Conservation (phyloP, 2,797 vertebrate species). For the Chiropotes sagulatus region DNA sequence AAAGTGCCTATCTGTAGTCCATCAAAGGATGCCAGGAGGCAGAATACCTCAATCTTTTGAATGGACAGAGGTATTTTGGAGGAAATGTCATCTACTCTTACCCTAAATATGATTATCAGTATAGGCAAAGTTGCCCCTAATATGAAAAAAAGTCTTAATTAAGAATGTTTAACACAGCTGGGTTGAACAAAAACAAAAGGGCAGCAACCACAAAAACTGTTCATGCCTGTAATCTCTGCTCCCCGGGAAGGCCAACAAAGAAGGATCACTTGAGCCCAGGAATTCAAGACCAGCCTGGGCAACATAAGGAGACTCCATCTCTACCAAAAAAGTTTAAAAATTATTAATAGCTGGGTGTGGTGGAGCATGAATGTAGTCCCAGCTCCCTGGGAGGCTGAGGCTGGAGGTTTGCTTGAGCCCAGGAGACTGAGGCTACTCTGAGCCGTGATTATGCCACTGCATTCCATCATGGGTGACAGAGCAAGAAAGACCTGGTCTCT, state of each 20-base stretch:
- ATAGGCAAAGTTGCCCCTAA: background rate
- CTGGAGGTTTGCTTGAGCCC: background rate
- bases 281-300: background rate
- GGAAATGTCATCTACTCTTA: background rate
- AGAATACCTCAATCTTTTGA: background rate
- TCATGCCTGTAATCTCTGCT: background rate
- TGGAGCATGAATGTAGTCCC: background rate
- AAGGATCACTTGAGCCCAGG: background rate
- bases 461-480: background rate
- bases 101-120: background rate
- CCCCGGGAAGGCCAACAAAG: background rate
- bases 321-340: background rate
- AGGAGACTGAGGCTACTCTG: background rate
- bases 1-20: background rate
- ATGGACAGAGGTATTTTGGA: background rate
- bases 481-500: background rate
- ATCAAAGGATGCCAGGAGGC: background rate
- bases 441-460: background rate
- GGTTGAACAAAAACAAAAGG: too few species aligned
- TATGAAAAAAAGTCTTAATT: background rate
- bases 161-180: background rate
- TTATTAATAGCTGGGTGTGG: background rate
- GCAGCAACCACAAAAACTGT: too few species aligned
- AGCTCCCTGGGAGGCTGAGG: background rate
- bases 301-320: background rate